Percentiles rank a stretch among this genome's conserved stretches.
Evolutionary conservation across 2,888 invertebrate species (phyloP).

Genomic region (Parapristionchus giblindavisi): DNA sequence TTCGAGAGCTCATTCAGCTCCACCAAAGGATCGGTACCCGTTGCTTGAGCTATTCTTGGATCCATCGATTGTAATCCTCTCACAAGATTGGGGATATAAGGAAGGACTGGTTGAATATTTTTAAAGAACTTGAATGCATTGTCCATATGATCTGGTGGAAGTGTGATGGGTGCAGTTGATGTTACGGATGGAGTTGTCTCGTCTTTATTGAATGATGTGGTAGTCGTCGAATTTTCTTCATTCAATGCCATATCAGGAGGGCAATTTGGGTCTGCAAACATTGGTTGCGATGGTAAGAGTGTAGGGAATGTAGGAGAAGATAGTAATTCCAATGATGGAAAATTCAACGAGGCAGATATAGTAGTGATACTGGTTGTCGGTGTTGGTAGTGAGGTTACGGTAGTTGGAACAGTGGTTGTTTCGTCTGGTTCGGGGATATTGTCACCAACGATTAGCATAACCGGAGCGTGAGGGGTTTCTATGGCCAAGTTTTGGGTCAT

Average conservation of each 20-base stretch:
- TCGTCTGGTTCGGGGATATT: constrained; percentile 44
- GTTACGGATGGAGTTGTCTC: constrained; percentile 26
- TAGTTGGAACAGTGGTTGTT: constrained; percentile 35
- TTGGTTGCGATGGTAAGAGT: neutral
- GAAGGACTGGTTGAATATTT: constrained; percentile 56
- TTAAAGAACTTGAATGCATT: constrained; percentile 56
- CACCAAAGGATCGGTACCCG: constrained; percentile 31
- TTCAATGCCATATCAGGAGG: neutral
- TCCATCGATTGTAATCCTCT: constrained; percentile 50
- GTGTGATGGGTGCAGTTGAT: constrained; percentile 11
- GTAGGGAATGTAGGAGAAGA: constrained; percentile 18
- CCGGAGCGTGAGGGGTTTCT: constrained; percentile 7
- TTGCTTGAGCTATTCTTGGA: constrained; percentile 38
- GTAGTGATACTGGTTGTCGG: constrained; percentile 20
- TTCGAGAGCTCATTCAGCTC: constrained; percentile 37
- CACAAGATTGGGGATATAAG: constrained; percentile 56
- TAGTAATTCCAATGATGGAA: neutral
- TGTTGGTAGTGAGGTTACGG: neutral
- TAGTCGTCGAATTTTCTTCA: constrained; percentile 16
- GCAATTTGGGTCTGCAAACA: constrained; percentile 17
- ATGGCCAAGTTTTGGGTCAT: constrained; percentile 3
- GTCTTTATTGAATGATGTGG: neutral
- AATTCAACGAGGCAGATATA: constrained; percentile 34
- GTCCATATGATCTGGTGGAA: constrained; percentile 47
- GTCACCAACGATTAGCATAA: constrained; percentile 57